phyloP scores from a whole-genome alignment of 2,797 vertebrate species.

The Neosilurus mollespiculum region DNA sequence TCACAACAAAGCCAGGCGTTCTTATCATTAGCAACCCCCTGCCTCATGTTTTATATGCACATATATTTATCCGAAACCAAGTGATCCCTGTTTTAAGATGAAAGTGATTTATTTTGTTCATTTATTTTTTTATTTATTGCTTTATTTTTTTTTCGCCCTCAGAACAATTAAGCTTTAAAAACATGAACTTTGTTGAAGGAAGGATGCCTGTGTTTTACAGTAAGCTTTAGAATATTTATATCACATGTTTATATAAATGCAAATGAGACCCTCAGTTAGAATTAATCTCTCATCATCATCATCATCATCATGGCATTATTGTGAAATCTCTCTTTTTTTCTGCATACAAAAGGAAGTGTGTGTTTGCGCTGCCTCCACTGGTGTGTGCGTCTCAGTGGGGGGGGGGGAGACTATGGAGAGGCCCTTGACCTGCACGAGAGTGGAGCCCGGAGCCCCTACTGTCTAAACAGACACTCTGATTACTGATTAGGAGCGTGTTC shows the following conservation, averaged over 20 bases:
- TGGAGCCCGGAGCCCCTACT: conserved; percentile 64
- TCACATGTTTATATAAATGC: conserved; percentile 24
- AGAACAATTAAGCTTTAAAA: conserved; percentile 34
- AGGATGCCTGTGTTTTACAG: conserved; percentile 24
- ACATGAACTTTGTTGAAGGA: conserved; percentile 2
- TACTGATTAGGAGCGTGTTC: conserved; percentile 79
- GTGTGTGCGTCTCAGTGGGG: conserved; percentile 63
- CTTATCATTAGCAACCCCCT: conserved; percentile 67
- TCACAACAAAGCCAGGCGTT: conserved; percentile 76
- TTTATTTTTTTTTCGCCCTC: conserved; percentile 47
- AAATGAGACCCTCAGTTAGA: conserved; percentile 17
- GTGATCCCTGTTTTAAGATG: conserved; percentile 77
- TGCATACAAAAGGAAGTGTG: conserved; percentile 28
- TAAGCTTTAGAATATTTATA: conserved; percentile 10
- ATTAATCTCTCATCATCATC: conserved; percentile 13
- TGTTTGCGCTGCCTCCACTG: not conserved
- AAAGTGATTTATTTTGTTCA: conserved; percentile 68
- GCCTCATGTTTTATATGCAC: conserved; percentile 78
- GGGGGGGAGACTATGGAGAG: conserved; percentile 73
- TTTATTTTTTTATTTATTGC: conserved; percentile 59
- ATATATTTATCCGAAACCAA: conserved; percentile 79
- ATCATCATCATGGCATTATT: conserved; percentile 22
- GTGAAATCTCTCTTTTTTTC: conserved; percentile 30
- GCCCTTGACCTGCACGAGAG: conserved; percentile 76
- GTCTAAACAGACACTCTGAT: conserved; percentile 75